A percentile compares a stretch with the other conserved stretches of the same genome.
phyloP scores from a whole-genome alignment of 2,113 vertebrate species.

The Malurus melanocephalus region DNA sequence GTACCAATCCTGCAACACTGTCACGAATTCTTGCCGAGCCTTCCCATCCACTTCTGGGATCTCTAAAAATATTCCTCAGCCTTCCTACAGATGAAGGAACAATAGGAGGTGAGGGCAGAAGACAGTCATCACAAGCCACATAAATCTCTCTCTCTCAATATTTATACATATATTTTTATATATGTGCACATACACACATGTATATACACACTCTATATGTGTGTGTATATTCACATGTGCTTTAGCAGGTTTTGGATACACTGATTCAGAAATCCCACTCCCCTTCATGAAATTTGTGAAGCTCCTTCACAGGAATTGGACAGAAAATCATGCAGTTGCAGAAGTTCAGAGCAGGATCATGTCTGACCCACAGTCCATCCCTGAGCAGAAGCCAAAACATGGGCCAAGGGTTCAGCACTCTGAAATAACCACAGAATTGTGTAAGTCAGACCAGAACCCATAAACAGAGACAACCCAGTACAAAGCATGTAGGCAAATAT shows the following conservation, averaged over 20 bases:
- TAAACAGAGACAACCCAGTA: not conserved
- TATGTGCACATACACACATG: accelerated
- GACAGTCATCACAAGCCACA: not conserved
- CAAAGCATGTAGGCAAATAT: not conserved
- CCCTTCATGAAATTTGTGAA: not conserved
- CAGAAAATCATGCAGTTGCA: not conserved
- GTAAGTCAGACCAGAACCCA: not conserved
- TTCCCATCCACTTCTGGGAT: not conserved
- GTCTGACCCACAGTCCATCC: not conserved
- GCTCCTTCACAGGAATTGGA: not conserved
- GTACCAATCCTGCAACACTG: not conserved
- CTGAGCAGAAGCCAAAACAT: not conserved
- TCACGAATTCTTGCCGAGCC: not conserved
- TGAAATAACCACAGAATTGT: not conserved
- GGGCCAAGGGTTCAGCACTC: not conserved
- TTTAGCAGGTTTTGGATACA: not conserved
- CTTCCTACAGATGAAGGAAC: not conserved
- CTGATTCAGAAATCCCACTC: not conserved
- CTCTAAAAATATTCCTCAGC: not conserved
- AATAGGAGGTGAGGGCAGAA: not conserved
- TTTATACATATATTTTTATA: not conserved
- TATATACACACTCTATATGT: not conserved
- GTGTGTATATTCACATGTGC: not conserved
- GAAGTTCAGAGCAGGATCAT: not conserved
- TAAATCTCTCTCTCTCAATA: not conserved